A percentile compares a stretch with the other conserved stretches of the same genome.
phyloP scores from a whole-genome alignment of 2,113 vertebrate species.

The Odobenus rosmarus region DNA sequence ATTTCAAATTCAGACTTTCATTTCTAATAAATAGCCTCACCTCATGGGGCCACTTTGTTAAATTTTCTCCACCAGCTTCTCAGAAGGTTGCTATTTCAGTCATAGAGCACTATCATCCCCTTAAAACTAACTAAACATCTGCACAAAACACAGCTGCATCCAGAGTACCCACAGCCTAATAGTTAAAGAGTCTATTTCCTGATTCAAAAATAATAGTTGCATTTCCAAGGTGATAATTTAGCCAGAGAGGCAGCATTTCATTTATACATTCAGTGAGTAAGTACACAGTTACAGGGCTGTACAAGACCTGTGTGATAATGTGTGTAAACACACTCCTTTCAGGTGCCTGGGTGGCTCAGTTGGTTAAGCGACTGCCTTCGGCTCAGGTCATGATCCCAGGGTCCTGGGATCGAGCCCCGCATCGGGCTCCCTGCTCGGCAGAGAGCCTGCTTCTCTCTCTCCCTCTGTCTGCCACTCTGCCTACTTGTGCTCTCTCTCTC shows the following conservation, averaged over 20 bases:
- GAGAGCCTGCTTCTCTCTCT: too few relatives aligned
- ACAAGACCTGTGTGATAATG: not conserved
- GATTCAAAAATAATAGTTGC: constrained; percentile 24
- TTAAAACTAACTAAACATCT: constrained; percentile 7
- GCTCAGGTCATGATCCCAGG: too few relatives aligned
- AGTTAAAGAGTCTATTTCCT: constrained; percentile 12
- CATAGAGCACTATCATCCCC: not conserved
- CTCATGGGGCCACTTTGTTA: not conserved
- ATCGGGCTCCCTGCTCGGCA: too few relatives aligned
- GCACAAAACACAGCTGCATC: constrained; percentile 9
- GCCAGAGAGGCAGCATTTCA: not conserved
- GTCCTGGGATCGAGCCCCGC: too few relatives aligned
- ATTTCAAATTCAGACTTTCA: not conserved
- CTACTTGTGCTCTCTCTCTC: too few relatives aligned
- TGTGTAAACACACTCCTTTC: not conserved
- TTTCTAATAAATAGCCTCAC: not conserved
- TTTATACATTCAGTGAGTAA: not conserved
- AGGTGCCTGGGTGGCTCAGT: too few relatives aligned
- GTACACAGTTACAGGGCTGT: not conserved
- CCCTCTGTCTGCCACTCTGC: too few relatives aligned
- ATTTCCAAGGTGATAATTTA: constrained; percentile 13
- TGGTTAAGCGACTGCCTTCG: too few relatives aligned
- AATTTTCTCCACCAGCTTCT: not conserved
- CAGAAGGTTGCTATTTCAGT: not conserved
- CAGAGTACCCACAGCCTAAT: not conserved